Percentiles rank a stretch among this genome's conserved stretches.
Conservation (phyloP, 2,888 invertebrate genomes). For the Nomada fabriciana region DNA sequence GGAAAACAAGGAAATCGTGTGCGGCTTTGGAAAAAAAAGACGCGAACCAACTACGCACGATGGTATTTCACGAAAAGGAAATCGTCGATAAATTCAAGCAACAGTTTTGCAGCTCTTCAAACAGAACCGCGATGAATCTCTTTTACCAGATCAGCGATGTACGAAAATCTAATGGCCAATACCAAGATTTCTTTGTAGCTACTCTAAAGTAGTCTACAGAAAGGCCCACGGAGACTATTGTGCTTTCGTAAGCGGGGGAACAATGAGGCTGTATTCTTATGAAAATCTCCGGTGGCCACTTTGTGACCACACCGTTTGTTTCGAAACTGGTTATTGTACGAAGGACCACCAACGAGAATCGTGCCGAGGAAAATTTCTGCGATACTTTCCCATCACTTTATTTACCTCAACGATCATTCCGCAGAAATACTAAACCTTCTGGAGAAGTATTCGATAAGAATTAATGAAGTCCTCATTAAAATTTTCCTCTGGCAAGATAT, state of each 20-base stretch:
- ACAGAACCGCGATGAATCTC: conserved; percentile 31
- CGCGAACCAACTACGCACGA: conserved; percentile 7
- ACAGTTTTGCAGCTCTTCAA: conserved; percentile 33
- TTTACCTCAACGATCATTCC: too few species aligned
- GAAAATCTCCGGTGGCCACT: conserved; percentile 65
- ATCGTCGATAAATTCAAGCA: conserved; percentile 38
- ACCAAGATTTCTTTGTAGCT: conserved; percentile 53
- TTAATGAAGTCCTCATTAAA: too few species aligned
- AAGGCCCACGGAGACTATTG: conserved; percentile 45
- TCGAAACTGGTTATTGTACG: conserved; percentile 28
- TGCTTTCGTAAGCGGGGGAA: conserved; percentile 67
- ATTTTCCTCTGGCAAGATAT: too few species aligned
- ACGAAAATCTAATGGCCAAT: conserved; percentile 55
- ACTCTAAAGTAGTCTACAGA: conserved; percentile 52
- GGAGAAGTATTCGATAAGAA: too few species aligned
- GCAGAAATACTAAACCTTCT: too few species aligned
- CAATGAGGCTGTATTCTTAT: conserved; percentile 66
- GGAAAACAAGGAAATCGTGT: conserved; percentile 20
- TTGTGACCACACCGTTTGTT: conserved; percentile 48
- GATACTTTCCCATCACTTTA: too few species aligned
- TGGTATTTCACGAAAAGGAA: conserved; percentile 40
- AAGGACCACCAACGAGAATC: conserved; percentile 18
- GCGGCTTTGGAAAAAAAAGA: conserved; percentile 5
- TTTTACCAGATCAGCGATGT: conserved; percentile 44
- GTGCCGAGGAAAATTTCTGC: conserved; percentile 48